Conservation (phyloP, 2,113 vertebrate species). For the Taurulus bubalis region DNA sequence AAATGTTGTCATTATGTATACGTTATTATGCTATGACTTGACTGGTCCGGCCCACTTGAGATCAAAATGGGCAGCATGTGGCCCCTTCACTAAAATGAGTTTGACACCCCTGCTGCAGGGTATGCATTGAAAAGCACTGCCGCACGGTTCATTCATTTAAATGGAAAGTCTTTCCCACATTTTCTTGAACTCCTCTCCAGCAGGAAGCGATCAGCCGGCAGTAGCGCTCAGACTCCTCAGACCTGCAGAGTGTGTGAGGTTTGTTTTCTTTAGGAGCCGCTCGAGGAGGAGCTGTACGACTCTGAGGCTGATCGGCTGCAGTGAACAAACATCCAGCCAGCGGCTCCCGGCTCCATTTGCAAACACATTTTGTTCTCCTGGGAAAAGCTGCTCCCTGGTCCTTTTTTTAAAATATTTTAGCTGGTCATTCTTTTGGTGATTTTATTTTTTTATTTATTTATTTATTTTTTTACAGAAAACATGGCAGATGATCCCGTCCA, state of each 20-base stretch:
- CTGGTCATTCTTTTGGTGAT: background rate
- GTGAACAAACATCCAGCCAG: constrained; percentile 23
- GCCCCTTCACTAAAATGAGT: too few species aligned
- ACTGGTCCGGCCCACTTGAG: too few species aligned
- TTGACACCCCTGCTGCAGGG: too few species aligned
- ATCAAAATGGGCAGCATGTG: too few species aligned
- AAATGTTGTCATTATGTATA: too few species aligned
- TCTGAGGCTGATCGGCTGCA: too few species aligned
- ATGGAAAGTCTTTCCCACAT: background rate
- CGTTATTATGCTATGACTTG: too few species aligned
- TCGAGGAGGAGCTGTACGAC: constrained; percentile 27
- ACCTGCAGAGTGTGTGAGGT: constrained; percentile 6
- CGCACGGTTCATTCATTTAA: background rate
- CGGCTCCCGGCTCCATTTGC: constrained; percentile 38
- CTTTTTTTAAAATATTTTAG: constrained; percentile 33
- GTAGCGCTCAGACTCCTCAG: too few species aligned
- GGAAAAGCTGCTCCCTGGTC: constrained; percentile 45
- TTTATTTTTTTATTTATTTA: too few species aligned
- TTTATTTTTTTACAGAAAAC: too few species aligned
- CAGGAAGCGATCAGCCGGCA: constrained; percentile 19
- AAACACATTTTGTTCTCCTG: constrained; percentile 47
- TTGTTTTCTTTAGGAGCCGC: constrained; percentile 17
- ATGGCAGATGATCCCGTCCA: background rate
- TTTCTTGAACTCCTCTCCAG: background rate
- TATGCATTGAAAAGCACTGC: background rate